Conservation (phyloP, 2,888 invertebrate genomes). For the Dilophus febrilis region DNA sequence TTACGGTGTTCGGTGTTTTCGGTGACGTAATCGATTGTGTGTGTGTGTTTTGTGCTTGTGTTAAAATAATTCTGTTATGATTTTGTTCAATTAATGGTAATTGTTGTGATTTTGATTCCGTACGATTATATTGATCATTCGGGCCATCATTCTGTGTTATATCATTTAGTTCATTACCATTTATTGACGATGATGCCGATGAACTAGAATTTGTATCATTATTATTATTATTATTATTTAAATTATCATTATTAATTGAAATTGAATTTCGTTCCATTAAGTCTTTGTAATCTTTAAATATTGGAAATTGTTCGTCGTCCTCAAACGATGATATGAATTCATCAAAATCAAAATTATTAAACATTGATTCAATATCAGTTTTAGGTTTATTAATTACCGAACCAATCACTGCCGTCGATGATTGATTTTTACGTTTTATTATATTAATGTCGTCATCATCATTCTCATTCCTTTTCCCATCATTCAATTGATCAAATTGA, state of each 20-base stretch:
- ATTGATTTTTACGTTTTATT: conserved; percentile 12
- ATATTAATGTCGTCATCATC: conserved; percentile 19
- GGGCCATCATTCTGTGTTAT: not conserved
- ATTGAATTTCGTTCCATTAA: conserved; percentile 26
- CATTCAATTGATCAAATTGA: not conserved
- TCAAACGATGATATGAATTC: conserved; percentile 52
- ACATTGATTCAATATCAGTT: conserved; percentile 33
- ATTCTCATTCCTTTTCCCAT: conserved; percentile 13
- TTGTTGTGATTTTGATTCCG: not conserved
- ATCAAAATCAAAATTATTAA: conserved; percentile 43
- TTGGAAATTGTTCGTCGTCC: conserved; percentile 36
- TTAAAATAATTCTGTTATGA: too few species aligned
- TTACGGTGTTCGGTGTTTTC: too few species aligned
- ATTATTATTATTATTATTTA: conserved; percentile 11
- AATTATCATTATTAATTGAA: conserved; percentile 15
- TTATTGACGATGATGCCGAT: not conserved
- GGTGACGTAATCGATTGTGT: too few species aligned
- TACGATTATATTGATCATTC: not conserved
- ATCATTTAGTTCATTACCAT: conserved; percentile 2
- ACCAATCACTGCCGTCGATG: conserved; percentile 19
- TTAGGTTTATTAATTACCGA: conserved; percentile 15
- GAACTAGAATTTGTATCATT: not conserved
- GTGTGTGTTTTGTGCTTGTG: too few species aligned
- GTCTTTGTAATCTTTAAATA: conserved; percentile 31
- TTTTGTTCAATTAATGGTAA: too few species aligned